Base-by-base conservation (phyloP, 37 sponge, comb jelly and placozoan species). In the Corticium candelabrum region DNA sequence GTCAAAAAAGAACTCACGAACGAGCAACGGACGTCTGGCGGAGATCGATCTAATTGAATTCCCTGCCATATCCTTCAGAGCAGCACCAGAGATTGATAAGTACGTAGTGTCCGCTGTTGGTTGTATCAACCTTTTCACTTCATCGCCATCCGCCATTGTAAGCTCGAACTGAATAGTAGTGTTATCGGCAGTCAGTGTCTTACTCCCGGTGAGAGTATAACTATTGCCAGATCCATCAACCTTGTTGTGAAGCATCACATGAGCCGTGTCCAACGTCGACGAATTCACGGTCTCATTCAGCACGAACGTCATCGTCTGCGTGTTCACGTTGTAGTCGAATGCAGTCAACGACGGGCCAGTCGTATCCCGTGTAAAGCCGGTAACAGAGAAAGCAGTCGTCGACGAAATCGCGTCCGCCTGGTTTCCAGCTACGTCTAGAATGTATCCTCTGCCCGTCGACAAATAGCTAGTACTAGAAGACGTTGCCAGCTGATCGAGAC, bases 281-380 rank as follows among this genome's bases (percentile, higher is more conserved):
- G 84, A 79, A 82, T 82, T 69, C 3, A 94, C 76, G 0, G 91
- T 88, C 67, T 94, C 95, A 15, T 89, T 88, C 77, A 70, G 21
- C 5, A 4, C 29, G 5, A 70, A 15, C 36, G 33, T 34, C 5
- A 70, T 70, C 5, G 36, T 34, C 29, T 32, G 7, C 5, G 73
- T 77, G 38, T 90, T 82, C 74, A 88, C 62, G 77, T 90, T 80
- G 62, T 86, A 79, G 79, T 84, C 83, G 78, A 89, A 92, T 2
- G 68, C 41, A 1, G 84, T 40, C 30, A 92, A 78, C 3, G 1
- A 75, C 38, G 93, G 93, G 2, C 32, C 68, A 34, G 78, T 78
- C 0, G 87, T 88, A 69, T 89, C 93, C 73, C 57, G 37, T 36
- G 78, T 77, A 33, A 89, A 83, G 37, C 56, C 62, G 15, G 56